Evolutionary conservation across 2,797 vertebrate genomes (phyloP).

Genomic region (Delichon dasypus): DNA sequence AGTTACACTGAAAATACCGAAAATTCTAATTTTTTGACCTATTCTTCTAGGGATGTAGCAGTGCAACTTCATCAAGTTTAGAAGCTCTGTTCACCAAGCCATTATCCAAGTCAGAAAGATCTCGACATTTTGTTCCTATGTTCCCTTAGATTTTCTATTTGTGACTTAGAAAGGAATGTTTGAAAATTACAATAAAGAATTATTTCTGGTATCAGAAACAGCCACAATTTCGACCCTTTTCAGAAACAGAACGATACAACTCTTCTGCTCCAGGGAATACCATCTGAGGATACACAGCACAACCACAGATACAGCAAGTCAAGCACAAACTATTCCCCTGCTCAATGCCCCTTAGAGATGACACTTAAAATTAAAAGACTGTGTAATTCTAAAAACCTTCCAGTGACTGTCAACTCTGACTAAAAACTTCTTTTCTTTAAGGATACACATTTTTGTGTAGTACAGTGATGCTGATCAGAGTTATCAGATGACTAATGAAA

Average conservation of each 20-base stretch:
- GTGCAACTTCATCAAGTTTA: background rate
- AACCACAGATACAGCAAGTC: background rate
- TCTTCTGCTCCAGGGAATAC: background rate
- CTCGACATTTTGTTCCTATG: background rate
- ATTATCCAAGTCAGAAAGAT: background rate
- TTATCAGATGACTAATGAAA: background rate
- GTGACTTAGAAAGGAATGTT: background rate
- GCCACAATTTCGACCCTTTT: background rate
- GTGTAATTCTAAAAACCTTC: background rate
- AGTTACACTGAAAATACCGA: background rate
- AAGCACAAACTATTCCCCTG: background rate
- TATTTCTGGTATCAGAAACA: background rate
- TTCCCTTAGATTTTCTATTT: background rate
- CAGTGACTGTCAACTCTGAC: background rate
- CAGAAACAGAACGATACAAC: background rate
- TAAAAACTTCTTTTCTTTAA: background rate
- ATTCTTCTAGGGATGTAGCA: background rate
- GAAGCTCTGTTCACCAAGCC: background rate
- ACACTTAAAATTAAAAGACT: background rate
- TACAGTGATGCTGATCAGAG: background rate
- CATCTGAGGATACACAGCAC: background rate
- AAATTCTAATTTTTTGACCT: background rate
- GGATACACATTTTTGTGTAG: background rate
- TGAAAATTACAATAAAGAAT: background rate
- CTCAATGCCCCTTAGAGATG: background rate